A percentile compares a stretch with the other conserved stretches of the same genome.
Conservation (phyloP, 2,113 vertebrate species). For the Brachypteracias leptosomus region DNA sequence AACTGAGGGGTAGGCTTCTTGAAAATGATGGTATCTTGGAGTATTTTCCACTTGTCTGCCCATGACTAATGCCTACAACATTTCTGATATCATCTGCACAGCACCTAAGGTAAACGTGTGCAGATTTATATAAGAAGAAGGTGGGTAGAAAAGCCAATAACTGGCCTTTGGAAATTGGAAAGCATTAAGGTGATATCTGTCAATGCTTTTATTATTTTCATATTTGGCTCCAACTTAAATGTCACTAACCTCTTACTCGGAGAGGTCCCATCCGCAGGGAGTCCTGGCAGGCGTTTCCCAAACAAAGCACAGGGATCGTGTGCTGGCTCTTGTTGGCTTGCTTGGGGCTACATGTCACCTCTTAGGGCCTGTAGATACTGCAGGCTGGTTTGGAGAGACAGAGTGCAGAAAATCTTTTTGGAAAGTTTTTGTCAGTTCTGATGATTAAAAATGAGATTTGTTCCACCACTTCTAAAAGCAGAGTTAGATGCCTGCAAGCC, state of each 20-base stretch:
- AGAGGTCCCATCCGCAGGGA: neutral
- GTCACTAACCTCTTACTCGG: neutral
- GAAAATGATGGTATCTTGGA: neutral
- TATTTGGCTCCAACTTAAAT: neutral
- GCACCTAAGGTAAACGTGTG: fast-evolving
- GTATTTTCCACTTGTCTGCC: neutral
- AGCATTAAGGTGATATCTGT: neutral
- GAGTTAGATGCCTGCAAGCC: neutral
- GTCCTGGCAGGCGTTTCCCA: neutral
- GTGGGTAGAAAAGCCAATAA: neutral
- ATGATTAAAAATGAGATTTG: neutral
- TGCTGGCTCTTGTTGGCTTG: neutral
- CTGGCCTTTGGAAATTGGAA: neutral
- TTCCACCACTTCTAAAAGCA: neutral
- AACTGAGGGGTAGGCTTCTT: neutral
- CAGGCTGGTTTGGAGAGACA: neutral
- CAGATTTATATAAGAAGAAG: neutral
- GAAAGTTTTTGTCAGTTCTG: neutral
- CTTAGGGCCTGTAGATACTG: too few relatives aligned
- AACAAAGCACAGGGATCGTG: neutral
- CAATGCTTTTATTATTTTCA: neutral
- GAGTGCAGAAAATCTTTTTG: neutral
- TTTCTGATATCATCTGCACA: neutral
- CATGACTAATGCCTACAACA: neutral
- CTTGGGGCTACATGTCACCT: neutral